A percentile compares a stretch with the other conserved stretches of the same genome.
Conservation (phyloP, 2,888 invertebrate genomes). For the Eristalis intricaria region DNA sequence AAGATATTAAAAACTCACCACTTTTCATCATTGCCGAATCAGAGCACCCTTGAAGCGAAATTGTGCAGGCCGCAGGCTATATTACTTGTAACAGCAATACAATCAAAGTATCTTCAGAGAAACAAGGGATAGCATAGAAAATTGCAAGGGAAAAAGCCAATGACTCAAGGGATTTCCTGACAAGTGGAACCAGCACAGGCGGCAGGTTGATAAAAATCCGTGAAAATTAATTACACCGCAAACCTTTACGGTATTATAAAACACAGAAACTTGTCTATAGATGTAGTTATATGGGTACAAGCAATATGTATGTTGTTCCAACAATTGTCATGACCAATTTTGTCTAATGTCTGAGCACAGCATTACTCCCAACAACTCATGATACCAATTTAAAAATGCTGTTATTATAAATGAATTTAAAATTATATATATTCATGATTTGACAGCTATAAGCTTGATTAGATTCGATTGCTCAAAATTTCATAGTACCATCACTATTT, state of each 20-base stretch:
- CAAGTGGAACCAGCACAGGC: conserved; percentile 39
- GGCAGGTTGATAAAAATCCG: conserved; percentile 63
- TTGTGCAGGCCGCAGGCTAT: conserved; percentile 50
- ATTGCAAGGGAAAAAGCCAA: conserved; percentile 52
- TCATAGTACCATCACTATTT: conserved; percentile 22
- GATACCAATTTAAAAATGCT: too few species aligned
- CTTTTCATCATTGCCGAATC: conserved; percentile 58
- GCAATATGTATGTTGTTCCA: too few species aligned
- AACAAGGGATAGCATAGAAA: conserved; percentile 22
- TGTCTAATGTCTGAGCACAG: too few species aligned
- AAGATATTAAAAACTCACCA: conserved; percentile 70
- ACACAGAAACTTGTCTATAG: neutral
- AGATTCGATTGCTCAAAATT: neutral
- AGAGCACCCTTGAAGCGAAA: conserved; percentile 53
- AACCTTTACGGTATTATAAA: neutral
- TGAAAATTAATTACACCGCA: conserved; percentile 52
- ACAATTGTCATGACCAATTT: too few species aligned
- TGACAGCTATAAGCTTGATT: neutral
- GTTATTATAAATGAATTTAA: neutral
- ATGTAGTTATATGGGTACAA: neutral
- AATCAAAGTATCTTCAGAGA: conserved; percentile 50
- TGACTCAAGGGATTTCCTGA: conserved; percentile 54
- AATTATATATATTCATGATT: neutral
- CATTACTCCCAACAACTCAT: too few species aligned
- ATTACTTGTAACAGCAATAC: conserved; percentile 38